These are phyloP conservation scores for Tipula vernalis DNA, from an alignment of 2,888 invertebrate species.

Conservation along the genomic window DNA sequence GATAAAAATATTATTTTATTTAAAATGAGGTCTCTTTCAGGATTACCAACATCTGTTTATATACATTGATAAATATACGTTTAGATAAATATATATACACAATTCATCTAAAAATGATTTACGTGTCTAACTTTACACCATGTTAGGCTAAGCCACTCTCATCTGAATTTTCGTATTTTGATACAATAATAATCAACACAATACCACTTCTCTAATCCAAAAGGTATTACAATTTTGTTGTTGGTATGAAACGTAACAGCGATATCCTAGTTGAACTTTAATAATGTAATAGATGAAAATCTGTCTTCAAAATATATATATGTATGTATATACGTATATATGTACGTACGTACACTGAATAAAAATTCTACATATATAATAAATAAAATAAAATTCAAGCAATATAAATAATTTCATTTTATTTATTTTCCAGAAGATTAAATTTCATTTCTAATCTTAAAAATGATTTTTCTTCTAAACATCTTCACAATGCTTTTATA, in stretches of 20 bases:
- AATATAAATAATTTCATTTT: constrained; percentile 4
- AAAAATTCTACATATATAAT: background rate
- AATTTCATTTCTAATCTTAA: background rate
- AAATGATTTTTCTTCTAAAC: background rate
- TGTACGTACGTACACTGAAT: background rate
- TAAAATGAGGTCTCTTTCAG: too few relatives aligned
- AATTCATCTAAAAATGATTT: background rate
- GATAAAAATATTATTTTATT: too few relatives aligned
- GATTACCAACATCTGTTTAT: too few relatives aligned
- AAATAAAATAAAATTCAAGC: background rate
- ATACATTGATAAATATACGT: too few relatives aligned
- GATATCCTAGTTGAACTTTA: background rate
- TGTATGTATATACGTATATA: background rate
- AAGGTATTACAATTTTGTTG: background rate
- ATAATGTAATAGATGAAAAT: background rate
- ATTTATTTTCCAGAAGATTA: constrained; percentile 4
- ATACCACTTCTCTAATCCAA: background rate
- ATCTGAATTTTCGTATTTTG: background rate
- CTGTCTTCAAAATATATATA: background rate
- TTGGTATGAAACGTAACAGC: background rate
- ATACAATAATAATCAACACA: background rate
- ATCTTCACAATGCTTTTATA: background rate
- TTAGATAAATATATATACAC: too few relatives aligned
- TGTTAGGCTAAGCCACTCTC: background rate
- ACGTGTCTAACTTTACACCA: background rate